phyloP scores from a whole-genome alignment of 1,140 invertebrate genomes.

The Nasonia giraulti region DNA sequence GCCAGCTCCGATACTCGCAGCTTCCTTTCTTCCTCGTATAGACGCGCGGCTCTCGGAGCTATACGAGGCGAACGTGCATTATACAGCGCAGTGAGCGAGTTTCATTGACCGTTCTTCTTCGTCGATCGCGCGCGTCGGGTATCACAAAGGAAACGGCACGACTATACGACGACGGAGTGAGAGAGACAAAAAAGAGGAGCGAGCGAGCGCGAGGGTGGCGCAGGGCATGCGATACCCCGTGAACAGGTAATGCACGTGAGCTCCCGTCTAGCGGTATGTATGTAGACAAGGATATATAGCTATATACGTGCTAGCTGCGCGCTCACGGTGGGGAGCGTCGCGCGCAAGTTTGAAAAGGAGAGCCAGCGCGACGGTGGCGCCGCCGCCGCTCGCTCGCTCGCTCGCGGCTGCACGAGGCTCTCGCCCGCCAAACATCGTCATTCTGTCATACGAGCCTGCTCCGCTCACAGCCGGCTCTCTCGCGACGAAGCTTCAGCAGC shows the following conservation, averaged over 20 bases:
- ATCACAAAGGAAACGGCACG: conserved; percentile 18
- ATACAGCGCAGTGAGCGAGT: not conserved
- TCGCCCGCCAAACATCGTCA: conserved; percentile 18
- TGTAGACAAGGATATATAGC: not conserved
- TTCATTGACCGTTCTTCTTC: conserved; percentile 38
- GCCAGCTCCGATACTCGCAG: not conserved
- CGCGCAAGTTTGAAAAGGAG: conserved; percentile 29
- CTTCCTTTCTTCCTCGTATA: not conserved
- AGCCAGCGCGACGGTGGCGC: conserved; percentile 12
- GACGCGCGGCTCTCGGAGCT: not conserved
- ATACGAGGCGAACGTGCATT: not conserved
- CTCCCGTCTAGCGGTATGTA: not conserved
- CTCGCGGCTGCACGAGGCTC: not conserved
- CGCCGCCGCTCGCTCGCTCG: not conserved
- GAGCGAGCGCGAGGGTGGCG: conserved; percentile 7
- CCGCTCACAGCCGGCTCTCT: conserved; percentile 7
- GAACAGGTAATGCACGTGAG: not conserved
- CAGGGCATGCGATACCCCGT: not conserved
- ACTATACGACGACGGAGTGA: not conserved
- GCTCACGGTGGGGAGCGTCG: not conserved
- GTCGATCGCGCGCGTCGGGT: conserved; percentile 26
- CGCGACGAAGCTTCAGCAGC: not conserved
- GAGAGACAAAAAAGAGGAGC: not conserved
- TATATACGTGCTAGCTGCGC: not conserved
- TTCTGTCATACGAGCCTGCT: conserved; percentile 28